These are phyloP conservation scores for Netelia melanura DNA, from an alignment of 2,888 invertebrate species.

Conservation along the genomic window DNA sequence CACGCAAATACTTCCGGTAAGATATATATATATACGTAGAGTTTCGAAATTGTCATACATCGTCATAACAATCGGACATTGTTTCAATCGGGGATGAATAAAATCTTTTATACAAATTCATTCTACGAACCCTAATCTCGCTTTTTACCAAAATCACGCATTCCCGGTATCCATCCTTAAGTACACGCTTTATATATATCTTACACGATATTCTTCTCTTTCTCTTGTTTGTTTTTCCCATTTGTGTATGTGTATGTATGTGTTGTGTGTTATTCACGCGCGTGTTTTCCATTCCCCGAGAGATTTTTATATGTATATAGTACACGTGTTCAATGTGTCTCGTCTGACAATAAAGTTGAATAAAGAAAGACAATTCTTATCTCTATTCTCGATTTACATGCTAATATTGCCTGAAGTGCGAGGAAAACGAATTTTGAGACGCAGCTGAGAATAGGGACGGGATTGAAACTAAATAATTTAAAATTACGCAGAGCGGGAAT, in stretches of 20 bases:
- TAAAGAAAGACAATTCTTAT: constrained; percentile 25
- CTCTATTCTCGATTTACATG: constrained; percentile 28
- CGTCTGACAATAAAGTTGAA: constrained; percentile 13
- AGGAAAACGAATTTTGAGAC: constrained; percentile 4
- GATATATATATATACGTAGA: constrained; percentile 64
- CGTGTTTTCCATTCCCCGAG: neutral
- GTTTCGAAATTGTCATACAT: constrained; percentile 62
- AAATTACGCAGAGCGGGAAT: constrained; percentile 20
- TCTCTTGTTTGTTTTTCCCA: neutral
- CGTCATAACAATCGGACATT: constrained; percentile 39
- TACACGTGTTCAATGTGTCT: neutral
- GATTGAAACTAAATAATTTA: constrained; percentile 58
- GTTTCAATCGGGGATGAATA: constrained; percentile 11
- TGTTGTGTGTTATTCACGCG: neutral
- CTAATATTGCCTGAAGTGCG: constrained; percentile 65
- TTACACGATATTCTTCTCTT: constrained; percentile 8
- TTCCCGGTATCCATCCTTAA: constrained; percentile 11
- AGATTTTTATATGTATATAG: neutral
- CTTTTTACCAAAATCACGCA: constrained; percentile 1
- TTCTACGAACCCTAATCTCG: constrained; percentile 36
- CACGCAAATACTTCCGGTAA: constrained; percentile 77
- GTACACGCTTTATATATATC: constrained; percentile 31
- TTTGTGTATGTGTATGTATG: neutral
- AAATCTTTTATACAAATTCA: constrained; percentile 47
- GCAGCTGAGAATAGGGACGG: constrained; percentile 13